Evolutionary conservation across 2,797 vertebrate genomes (phyloP), one percentile per base, ranked within the genome.

Genomic region (Triplophysa bombifrons): DNA sequence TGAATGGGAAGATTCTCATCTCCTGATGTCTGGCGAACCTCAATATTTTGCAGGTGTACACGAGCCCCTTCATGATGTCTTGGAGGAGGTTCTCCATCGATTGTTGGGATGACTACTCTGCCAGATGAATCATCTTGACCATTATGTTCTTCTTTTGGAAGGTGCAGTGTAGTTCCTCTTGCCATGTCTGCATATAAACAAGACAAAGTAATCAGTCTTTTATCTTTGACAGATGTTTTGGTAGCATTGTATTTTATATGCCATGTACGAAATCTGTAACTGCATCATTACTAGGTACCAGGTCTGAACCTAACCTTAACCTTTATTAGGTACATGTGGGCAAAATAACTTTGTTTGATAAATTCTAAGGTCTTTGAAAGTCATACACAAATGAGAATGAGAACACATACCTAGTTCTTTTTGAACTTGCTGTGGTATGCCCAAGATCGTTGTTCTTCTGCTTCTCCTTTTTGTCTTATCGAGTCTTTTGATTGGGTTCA

Each of bases 391-490:
- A 65, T n/a, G 9, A n/a, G 12, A 65, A 12, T 65, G n/a, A 65
- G 11, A 60, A 41, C 41, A 73, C 92, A 83, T 92, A 98, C 97
- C 96, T 0, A 99, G 94, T 83, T 99, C 98, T 84, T 94, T 95
- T 84, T 99, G 97, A 87, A 99, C 93, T 0, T 99, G 97, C 81
- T 96, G 96, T 3, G 97, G 97, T 79, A 99, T 94, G 6, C 97
- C 98, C 94, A 98, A 95, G 83, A 99, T 97, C 0, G 97, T 99
- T 0, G 97, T 98, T 80, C 98, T 94, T 88, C 97, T 93, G 85
- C 85, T 94, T 60, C 95, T 93, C 89, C 93, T 96, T 78, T 76
- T 87, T 89, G 84, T 85, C 91, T 94, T 46, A 78, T 94, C 92
- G 12, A 86, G 46, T 80, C 81, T 89, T 88, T 92, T 93, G 41